Evolutionary conservation across 2,113 vertebrate species (phyloP).

Genomic region (Odontesthes bonariensis): DNA sequence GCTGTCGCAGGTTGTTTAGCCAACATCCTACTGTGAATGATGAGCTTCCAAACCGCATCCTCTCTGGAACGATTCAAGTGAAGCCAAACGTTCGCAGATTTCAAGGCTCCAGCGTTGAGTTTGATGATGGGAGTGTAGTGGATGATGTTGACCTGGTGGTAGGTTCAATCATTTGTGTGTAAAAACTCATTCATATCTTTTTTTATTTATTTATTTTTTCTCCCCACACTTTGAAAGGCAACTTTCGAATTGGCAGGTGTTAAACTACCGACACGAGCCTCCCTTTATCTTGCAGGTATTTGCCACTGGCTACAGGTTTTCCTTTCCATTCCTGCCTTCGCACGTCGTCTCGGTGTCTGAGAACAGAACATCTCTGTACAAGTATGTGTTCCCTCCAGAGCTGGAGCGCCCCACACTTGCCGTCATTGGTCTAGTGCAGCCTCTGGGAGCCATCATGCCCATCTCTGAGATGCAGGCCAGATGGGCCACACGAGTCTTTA

Average conservation of each 20-base stretch:
- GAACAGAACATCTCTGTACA: slow-evolving; percentile 88
- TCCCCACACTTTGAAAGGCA: neutral
- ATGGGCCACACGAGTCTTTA: slow-evolving; percentile 90
- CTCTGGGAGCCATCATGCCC: slow-evolving; percentile 92
- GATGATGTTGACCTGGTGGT: slow-evolving; percentile 86
- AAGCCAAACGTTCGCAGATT: slow-evolving; percentile 88
- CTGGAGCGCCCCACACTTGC: slow-evolving; percentile 88
- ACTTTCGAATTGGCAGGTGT: no score
- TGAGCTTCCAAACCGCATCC: slow-evolving; percentile 91
- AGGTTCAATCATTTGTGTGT: slow-evolving; percentile 1
- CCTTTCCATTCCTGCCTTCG: slow-evolving; percentile 89
- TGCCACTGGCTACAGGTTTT: slow-evolving; percentile 91
- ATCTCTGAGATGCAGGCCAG: slow-evolving; percentile 91
- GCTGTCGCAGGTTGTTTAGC: slow-evolving; percentile 76
- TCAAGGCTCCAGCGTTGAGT: slow-evolving; percentile 86
- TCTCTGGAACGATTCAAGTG: slow-evolving; percentile 87
- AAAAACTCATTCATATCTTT: neutral
- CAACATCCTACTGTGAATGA: slow-evolving; percentile 92
- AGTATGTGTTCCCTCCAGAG: slow-evolving; percentile 85
- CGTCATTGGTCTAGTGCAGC: slow-evolving; percentile 91
- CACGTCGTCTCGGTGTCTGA: slow-evolving; percentile 79
- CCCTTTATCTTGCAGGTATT: slow-evolving; percentile 81
- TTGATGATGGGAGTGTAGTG: slow-evolving; percentile 87
- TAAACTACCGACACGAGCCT: neutral
- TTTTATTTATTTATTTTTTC: no score